Evolutionary conservation across 2,888 invertebrate species (phyloP), one percentile per base, ranked within the genome.

Genomic region (Caradrina clavipalpis): DNA sequence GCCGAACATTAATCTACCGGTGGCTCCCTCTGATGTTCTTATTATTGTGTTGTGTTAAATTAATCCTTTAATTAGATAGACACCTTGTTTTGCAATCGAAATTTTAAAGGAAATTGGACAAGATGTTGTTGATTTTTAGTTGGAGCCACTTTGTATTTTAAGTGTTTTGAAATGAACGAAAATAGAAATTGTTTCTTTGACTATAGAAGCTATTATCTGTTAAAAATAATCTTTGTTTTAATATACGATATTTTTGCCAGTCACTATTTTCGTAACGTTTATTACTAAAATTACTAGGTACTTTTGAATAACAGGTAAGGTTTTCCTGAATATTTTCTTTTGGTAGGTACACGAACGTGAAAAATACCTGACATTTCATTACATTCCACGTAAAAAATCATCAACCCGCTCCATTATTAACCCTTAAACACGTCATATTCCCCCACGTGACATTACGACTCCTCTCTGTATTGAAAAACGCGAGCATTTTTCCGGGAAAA

Each of bases 21-120:
- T 76, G 60, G 81, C 67, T 85, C 69, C 82, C 79, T 91, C 81
- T 87, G 90, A 90, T 90, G 86, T 91, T 78, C 68, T 67, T 78
- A 73, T 79, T 78, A 84, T 80, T 80, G 78, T 78, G 81, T 87
- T 84, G 85, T 84, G 80, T 82, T 80, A 78, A 81, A 86, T 84
- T 81, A 85, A 86, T 86, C 76, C 76, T 76, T 81, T 81, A 79
- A 82, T 84, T 80, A 82, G 63, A 67, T 57, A 51, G 69, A 72
- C 71, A 69, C 79, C 79, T 70, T 78, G 78, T 83, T 76, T 68
- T 69, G 64, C 64, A 70, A 78, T 70, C 63, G 50, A 58, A 69
- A 51, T 63, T 56, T 42, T 59, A 54, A 54, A 66, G 62, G 58
- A 49, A 78, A 73, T 76, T 51, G 42, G 53, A 76, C 61, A 51